A percentile compares a stretch with the other conserved stretches of the same genome.
Evolutionary conservation across 2,888 invertebrate species (phyloP).

Genomic region (Nowickia ferox): DNA sequence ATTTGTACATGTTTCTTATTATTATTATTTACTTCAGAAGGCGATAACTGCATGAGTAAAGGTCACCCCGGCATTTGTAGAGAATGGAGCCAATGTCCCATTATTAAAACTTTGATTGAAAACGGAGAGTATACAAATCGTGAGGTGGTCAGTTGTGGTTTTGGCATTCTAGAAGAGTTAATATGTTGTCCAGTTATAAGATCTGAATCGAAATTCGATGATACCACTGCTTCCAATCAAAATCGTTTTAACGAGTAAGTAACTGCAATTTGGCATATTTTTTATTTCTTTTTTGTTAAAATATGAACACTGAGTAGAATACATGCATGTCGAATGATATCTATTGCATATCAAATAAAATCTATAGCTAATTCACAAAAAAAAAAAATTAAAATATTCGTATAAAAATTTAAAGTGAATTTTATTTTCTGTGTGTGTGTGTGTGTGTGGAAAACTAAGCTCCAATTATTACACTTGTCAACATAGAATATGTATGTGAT

Average conservation of each 20-base stretch:
- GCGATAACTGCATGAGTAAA: constrained; percentile 64
- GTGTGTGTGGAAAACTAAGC: too few species aligned
- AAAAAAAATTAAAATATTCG: background rate
- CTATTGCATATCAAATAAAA: too few species aligned
- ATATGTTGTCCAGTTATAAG: constrained; percentile 69
- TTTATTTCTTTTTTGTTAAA: background rate
- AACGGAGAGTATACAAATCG: constrained; percentile 43
- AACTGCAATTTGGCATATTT: background rate
- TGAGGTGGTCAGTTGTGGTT: constrained; percentile 69
- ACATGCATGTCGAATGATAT: too few species aligned
- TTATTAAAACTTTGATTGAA: constrained; percentile 61
- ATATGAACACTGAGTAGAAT: constrained; percentile 13
- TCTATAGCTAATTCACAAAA: background rate
- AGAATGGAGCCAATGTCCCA: constrained; percentile 58
- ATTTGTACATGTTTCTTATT: background rate
- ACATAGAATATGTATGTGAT: too few species aligned
- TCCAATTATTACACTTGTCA: too few species aligned
- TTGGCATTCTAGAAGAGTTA: constrained; percentile 61
- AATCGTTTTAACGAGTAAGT: constrained; percentile 52
- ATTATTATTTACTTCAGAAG: constrained; percentile 45
- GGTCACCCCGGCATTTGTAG: constrained; percentile 58
- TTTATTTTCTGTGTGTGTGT: too few species aligned
- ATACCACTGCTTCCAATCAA: constrained; percentile 4
- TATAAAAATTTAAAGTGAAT: too few species aligned
- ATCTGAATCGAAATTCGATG: constrained; percentile 7